Percentiles rank a stretch among this genome's conserved stretches.
These are phyloP conservation scores for Lepidostoma basale DNA, from an alignment of 1,140 invertebrate genomes.

Conservation along the genomic window DNA sequence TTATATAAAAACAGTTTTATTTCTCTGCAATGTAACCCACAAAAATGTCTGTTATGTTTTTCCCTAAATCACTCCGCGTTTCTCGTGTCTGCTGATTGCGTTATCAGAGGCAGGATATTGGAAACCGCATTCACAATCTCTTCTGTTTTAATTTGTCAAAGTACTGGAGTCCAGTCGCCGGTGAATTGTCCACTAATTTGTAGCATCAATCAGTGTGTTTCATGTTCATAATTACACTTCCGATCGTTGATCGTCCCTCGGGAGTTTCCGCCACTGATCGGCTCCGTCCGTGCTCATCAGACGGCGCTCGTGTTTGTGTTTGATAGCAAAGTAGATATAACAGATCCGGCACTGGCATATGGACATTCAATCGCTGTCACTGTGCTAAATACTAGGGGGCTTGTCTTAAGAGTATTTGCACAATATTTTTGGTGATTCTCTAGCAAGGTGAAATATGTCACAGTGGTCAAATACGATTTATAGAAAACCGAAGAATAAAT, in stretches of 20 bases:
- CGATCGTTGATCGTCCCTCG: conserved; percentile 5
- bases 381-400: too few relatives aligned
- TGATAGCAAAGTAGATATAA: background rate
- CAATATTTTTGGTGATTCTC: too few relatives aligned
- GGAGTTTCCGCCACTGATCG: conserved; percentile 1
- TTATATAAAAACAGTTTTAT: too few relatives aligned
- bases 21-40: too few relatives aligned
- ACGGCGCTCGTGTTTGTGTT: background rate
- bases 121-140: background rate
- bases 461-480: too few relatives aligned
- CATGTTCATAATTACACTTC: conserved; percentile 34
- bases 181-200: conserved; percentile 20
- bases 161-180: background rate
- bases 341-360: background rate
- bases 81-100: too few relatives aligned
- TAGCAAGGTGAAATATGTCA: too few relatives aligned
- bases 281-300: background rate
- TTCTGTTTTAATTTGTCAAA: conserved; percentile 20
- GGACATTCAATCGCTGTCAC: too few relatives aligned
- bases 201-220: conserved; percentile 31
- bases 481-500: too few relatives aligned
- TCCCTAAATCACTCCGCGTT: too few relatives aligned
- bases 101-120: background rate
- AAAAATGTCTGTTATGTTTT: too few relatives aligned
- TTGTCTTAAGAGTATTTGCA: too few relatives aligned